Base-by-base conservation (phyloP, 2,797 vertebrate species). In the Taenioides sp. region DNA sequence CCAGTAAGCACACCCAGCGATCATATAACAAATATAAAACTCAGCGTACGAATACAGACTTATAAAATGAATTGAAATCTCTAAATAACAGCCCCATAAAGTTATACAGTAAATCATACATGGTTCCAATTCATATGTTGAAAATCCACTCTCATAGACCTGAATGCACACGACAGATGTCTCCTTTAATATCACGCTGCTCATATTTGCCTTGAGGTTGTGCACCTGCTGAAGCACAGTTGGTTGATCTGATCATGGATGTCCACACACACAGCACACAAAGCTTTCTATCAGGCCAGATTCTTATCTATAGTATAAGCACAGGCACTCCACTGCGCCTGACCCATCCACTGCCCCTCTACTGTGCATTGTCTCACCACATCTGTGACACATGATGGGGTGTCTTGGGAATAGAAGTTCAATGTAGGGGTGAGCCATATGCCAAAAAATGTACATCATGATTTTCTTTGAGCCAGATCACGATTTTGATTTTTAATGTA, bases 311-410 rank as follows among this genome's bases (percentile, higher is more conserved):
- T 73, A 74, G 71, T 74, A 70, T 77, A 52, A 70, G 70, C 72
- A 37, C 61, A 72, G 50, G 37, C 65, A 22, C 78, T 71, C 69
- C 60, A 60, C 78, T 71, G 63, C 0, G 6, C 43, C 7, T 62
- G 67, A 71, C 67, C 65, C 71, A 64, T 83, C 68, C 70, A 31
- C 57, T 76, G 80, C 78, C 77, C 78, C 58, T 47, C 28, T 65
- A 72, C 69, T 73, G 76, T 83, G 80, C 74, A 65, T 86, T 87
- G 86, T 90, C 84, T 88, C 85, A 84, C 74, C 72, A 37, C 25
- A 69, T 73, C 25, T 72, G 79, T 87, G 89, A 89, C 86, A 91
- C 80, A 84, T 87, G 86, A 90, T 87, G 80, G 86, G 91, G 87
- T 80, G 87, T 72, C 85, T 77, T 63, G 47, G 80, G 87, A 86